Conservation (phyloP, 2,888 invertebrate genomes). For the Anodontia alba region DNA sequence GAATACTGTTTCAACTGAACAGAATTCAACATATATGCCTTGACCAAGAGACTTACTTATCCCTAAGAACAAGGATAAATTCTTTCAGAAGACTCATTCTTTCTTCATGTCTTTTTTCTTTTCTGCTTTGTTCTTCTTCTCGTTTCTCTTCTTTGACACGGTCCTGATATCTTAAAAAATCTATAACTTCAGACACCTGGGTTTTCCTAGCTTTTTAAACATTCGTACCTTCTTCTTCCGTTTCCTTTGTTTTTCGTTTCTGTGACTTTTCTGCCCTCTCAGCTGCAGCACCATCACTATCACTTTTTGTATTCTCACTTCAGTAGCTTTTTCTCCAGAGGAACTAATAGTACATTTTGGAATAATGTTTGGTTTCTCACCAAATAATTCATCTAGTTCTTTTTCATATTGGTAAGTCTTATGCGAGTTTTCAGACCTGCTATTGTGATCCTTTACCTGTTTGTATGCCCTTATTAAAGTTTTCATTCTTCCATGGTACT, state of each 20-base stretch:
- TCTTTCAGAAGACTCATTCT: conserved; percentile 5
- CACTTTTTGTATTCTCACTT: not conserved
- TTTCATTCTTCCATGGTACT: conserved; percentile 20
- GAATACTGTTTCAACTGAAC: not conserved
- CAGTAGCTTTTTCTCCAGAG: not conserved
- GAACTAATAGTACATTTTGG: conserved; percentile 10
- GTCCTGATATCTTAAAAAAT: not conserved
- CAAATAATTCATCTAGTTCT: conserved; percentile 30
- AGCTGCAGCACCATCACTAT: conserved; percentile 2
- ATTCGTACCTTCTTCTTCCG: conserved; percentile 3
- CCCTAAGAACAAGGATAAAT: not conserved
- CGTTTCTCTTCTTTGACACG: not conserved
- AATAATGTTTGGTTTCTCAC: conserved; percentile 27
- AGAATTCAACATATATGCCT: not conserved
- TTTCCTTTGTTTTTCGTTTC: not conserved
- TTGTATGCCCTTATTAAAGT: conserved; percentile 29
- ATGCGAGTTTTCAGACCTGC: conserved; percentile 8
- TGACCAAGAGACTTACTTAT: not conserved
- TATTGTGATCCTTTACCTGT: conserved; percentile 26
- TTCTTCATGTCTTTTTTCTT: not conserved
- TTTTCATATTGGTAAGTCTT: conserved; percentile 24
- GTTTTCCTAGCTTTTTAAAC: not conserved
- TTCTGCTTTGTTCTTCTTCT: not conserved
- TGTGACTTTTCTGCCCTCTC: not conserved
- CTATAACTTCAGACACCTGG: not conserved